Evolutionary conservation across 2,113 vertebrate species (phyloP).

Genomic region (Cichladusa arquata): DNA sequence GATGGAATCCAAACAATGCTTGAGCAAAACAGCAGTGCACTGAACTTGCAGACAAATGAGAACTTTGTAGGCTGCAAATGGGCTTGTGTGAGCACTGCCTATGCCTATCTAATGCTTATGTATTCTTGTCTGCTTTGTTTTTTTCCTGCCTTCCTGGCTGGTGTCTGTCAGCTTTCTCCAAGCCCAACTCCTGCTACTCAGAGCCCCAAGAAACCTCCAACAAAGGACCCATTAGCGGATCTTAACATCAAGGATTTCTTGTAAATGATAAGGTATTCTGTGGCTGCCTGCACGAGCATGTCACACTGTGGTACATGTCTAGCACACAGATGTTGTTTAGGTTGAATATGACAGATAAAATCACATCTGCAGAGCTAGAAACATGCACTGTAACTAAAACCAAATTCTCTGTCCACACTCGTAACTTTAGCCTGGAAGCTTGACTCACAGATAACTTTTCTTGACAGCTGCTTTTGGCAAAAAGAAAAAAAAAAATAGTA

Average conservation of each 20-base stretch:
- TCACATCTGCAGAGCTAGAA: background rate
- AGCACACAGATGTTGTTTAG: background rate
- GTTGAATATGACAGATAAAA: background rate
- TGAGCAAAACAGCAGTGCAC: background rate
- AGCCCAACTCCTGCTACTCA: conserved; percentile 89
- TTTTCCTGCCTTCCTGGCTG: conserved; percentile 63
- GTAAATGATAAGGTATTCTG: conserved; percentile 85
- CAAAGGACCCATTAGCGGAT: conserved; percentile 98
- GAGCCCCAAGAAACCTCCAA: conserved; percentile 96
- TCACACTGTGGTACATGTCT: conserved; percentile 5
- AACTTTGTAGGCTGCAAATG: conserved; percentile 9
- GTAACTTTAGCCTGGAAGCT: background rate
- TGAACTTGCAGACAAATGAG: background rate
- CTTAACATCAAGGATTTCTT: conserved; percentile 99
- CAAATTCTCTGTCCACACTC: background rate
- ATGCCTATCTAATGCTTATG: conserved; percentile 55
- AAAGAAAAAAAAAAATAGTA: background rate
- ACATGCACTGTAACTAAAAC: background rate
- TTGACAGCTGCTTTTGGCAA: background rate
- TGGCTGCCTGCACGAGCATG: conserved; percentile 47
- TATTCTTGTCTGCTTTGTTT: conserved; percentile 65
- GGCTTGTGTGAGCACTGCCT: background rate
- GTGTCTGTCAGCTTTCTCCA: conserved; percentile 84
- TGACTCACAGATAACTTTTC: background rate
- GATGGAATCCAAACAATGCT: background rate